Evolutionary conservation across 2,113 vertebrate species (phyloP).

Genomic region (Dipodomys spectabilis): DNA sequence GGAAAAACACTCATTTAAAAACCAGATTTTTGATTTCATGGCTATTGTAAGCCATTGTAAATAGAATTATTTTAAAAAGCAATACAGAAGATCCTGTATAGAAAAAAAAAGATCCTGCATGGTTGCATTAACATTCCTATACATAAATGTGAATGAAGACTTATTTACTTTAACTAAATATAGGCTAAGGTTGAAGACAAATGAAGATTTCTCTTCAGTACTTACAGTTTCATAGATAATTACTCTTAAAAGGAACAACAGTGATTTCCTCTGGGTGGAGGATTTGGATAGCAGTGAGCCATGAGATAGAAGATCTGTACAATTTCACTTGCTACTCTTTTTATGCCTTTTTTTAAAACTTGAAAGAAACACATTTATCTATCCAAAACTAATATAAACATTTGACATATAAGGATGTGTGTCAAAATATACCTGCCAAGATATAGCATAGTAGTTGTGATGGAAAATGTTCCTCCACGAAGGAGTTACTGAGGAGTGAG

Average conservation of each 20-base stretch:
- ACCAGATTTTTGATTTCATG: not conserved
- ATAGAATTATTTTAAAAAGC: not conserved
- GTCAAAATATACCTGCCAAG: no score
- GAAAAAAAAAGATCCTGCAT: not conserved
- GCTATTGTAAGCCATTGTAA: constrained; percentile 15
- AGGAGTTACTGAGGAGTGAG: not conserved
- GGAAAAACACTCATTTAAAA: not conserved
- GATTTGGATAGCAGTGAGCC: not conserved
- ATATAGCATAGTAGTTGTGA: not conserved
- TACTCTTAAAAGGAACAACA: not conserved
- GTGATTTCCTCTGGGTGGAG: not conserved
- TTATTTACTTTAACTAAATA: not conserved
- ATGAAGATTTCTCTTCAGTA: not conserved
- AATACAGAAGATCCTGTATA: not conserved
- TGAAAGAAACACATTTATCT: not conserved
- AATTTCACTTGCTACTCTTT: not conserved
- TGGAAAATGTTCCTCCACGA: not conserved
- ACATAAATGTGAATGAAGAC: not conserved
- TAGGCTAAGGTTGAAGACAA: not conserved
- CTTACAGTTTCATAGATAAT: not conserved
- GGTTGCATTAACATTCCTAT: not conserved
- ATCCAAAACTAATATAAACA: not conserved
- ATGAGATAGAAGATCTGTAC: not conserved
- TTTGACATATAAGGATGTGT: not conserved
- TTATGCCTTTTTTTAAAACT: constrained; percentile 30